These are phyloP conservation scores for Luperina testacea DNA, from an alignment of 2,888 invertebrate genomes.

Conservation along the genomic window DNA sequence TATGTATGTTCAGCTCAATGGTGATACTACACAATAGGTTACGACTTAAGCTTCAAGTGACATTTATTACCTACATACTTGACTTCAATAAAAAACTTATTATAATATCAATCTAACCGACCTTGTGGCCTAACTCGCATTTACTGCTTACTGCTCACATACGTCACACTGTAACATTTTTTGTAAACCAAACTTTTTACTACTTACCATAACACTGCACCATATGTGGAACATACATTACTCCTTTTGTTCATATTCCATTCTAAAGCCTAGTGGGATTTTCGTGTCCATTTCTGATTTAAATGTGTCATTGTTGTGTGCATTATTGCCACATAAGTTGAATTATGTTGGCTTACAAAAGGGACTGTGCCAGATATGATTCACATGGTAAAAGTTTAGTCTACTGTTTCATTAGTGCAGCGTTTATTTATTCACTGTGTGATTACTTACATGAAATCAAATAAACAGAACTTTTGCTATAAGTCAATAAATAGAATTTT, in stretches of 20 bases:
- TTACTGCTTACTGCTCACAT: neutral
- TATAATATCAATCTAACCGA: neutral
- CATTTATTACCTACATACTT: neutral
- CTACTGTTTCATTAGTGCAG: neutral
- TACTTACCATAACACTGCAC: neutral
- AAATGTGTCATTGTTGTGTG: slow-evolving; percentile 41
- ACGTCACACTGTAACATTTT: neutral
- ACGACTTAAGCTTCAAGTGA: too few species aligned
- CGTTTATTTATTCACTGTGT: neutral
- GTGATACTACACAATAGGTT: neutral
- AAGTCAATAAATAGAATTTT: neutral
- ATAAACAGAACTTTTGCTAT: neutral
- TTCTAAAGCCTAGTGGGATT: slow-evolving; percentile 22
- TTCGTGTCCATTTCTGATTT: slow-evolving; percentile 30
- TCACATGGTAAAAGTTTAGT: neutral
- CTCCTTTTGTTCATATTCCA: slow-evolving; percentile 28
- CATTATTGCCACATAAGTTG: slow-evolving; percentile 26
- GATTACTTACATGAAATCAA: neutral
- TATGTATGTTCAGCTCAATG: neutral
- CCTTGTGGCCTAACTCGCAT: neutral
- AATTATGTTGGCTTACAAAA: slow-evolving; percentile 21
- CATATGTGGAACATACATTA: neutral
- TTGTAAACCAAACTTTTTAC: slow-evolving; percentile 8
- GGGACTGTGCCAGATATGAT: slow-evolving; percentile 1
- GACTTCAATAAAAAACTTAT: neutral